Conservation (phyloP, 2,113 vertebrate species). For the Prochilodus magdalenae region DNA sequence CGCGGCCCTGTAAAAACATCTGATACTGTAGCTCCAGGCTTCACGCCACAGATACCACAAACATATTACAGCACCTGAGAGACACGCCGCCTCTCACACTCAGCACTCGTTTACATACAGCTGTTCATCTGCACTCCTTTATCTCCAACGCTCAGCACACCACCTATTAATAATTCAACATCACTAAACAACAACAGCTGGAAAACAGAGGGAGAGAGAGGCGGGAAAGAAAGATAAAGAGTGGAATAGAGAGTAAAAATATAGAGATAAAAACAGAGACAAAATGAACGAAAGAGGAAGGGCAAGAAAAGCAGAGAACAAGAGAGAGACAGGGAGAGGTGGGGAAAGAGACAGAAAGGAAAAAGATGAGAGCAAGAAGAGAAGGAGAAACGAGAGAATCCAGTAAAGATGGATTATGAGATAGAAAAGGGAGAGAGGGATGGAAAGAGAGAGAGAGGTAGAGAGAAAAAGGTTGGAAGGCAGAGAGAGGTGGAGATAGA, state of each 20-base stretch:
- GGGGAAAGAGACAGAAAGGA: too few relatives aligned
- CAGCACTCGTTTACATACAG: conserved; percentile 21
- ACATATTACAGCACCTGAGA: conserved; percentile 4
- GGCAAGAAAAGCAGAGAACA: too few relatives aligned
- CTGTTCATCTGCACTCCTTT: conserved; percentile 14
- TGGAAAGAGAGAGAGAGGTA: too few relatives aligned
- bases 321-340: not conserved
- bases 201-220: not conserved
- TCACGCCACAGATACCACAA: conserved; percentile 48
- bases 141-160: conserved; percentile 6
- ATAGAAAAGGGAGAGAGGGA: too few relatives aligned
- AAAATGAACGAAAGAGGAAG: too few relatives aligned
- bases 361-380: too few relatives aligned
- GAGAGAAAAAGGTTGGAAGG: too few relatives aligned
- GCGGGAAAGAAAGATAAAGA: not conserved
- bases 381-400: too few relatives aligned
- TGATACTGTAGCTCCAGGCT: conserved; percentile 55
- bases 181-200: conserved; percentile 25
- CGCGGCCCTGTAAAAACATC: conserved; percentile 56
- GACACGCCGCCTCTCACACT: not conserved
- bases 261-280: too few relatives aligned
- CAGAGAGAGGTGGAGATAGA: too few relatives aligned
- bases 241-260: too few relatives aligned
- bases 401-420: too few relatives aligned
- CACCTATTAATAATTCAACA: conserved; percentile 34